Base-by-base conservation (phyloP, 2,888 invertebrate genomes). In the Aethes cnicana region DNA sequence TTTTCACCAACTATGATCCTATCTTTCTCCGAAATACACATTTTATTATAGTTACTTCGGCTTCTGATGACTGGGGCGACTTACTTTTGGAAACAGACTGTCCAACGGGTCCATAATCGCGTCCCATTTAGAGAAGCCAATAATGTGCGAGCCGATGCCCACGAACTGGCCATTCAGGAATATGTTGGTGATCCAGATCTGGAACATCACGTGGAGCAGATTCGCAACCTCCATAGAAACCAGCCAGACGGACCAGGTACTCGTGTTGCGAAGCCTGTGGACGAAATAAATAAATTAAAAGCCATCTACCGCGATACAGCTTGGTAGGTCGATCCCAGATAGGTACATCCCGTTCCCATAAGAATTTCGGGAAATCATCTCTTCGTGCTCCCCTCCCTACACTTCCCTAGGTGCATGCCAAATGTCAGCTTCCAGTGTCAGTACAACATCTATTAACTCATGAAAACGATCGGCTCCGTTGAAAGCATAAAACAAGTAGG, bases 81-180 rank as follows among this genome's bases (percentile, higher is more conserved):
- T 44, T 74, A 93, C 94, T 91, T 97, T 97, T 0, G 97, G 97
- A 69, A 97, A 97, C 0, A 96, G 92, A 20, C 92, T 85, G 66
- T 96, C 95, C 58, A 97, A 84, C 0, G 94, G 92, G 74, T 95
- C 94, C 62, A 92, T 86, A 44, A 92, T 88, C 0, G 90, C 81
- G 35, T 92, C 87, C 88, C 93, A 92, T 37, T 93, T 91, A 0
- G 90, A 88, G 56, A 84, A 81, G 1, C 76, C 73, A 0, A 94
- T 61, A 0, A 95, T 91, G 16, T 91, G 88, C 0, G 90, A 66
- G 0, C 97, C 97, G 35, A 97, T 91, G 0, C 86, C 80, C 1
- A 94, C 90, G 73, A 97, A 97, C 36, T 94, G 91, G 0, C 95
- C 94, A n/a, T 92, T 92, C n/a, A 97, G 90, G 80, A 97, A 97